phyloP scores from a whole-genome alignment of 2,797 vertebrate species.

The Esox lucius region DNA sequence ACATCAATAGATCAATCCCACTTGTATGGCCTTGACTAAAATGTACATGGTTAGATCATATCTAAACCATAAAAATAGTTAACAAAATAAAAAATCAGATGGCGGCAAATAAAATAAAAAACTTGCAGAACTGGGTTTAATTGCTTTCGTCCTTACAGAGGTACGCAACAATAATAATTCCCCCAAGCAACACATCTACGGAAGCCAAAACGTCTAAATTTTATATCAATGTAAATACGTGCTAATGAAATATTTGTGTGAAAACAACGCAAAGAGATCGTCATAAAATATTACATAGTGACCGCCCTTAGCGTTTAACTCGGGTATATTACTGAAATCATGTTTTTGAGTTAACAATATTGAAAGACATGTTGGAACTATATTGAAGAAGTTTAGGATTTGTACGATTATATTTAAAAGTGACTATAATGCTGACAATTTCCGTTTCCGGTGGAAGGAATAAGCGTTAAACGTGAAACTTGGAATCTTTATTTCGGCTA shows the following conservation, averaged over 20 bases:
- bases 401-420: conserved; percentile 33
- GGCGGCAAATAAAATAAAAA: too few relatives aligned
- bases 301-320: background rate
- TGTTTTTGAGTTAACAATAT: background rate
- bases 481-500: background rate
- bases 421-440: conserved; percentile 21
- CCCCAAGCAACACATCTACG: conserved; percentile 32
- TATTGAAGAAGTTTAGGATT: background rate
- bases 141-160: background rate
- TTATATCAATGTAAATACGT: background rate
- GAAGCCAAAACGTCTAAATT: background rate
- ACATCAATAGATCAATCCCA: background rate
- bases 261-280: background rate
- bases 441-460: background rate
- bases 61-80: background rate
- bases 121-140: background rate
- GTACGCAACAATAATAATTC: conserved; percentile 59
- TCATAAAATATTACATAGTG: background rate
- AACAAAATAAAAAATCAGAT: background rate
- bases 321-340: background rate
- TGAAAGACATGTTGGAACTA: background rate
- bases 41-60: background rate
- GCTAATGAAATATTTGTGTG: background rate
- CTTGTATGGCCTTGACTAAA: background rate
- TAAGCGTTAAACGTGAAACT: background rate